Conservation (phyloP, 2,888 invertebrate genomes). For the Torymus tubicola region DNA sequence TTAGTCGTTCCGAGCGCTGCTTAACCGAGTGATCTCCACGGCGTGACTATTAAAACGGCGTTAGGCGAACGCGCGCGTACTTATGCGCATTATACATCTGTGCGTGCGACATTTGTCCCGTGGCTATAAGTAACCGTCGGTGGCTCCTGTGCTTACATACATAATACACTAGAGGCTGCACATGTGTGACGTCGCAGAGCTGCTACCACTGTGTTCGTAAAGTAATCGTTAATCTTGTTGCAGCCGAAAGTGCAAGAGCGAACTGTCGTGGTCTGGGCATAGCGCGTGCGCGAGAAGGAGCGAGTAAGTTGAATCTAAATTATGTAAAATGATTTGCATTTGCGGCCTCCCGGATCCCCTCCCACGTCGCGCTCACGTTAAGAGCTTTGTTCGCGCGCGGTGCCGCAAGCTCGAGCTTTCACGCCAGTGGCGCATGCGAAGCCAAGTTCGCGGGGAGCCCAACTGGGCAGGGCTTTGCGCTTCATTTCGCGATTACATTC, state of each 20-base stretch:
- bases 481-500: constrained; percentile 42
- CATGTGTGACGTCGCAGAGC: no score
- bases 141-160: constrained; percentile 11
- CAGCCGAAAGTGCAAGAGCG: constrained; percentile 50
- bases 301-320: constrained; percentile 67
- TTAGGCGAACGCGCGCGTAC: constrained; percentile 44
- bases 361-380: constrained; percentile 8
- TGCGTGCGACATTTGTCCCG: neutral
- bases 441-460: neutral
- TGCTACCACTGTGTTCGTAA: constrained; percentile 49
- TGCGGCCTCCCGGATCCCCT: constrained; percentile 34
- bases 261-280: no score
- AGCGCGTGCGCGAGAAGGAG: neutral
- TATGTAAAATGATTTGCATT: constrained; percentile 66
- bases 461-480: constrained; percentile 21
- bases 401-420: neutral
- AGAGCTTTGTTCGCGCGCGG: constrained; percentile 38
- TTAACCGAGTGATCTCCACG: neutral
- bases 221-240: constrained; percentile 68
- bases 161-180: no score
- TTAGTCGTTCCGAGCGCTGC: constrained; percentile 7
- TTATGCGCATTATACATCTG: neutral
- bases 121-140: constrained; percentile 14
- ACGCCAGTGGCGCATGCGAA: no score
- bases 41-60: constrained; percentile 62